These are phyloP conservation scores for Drosophila niveifrons DNA, from an alignment of 2,888 invertebrate species.

Conservation along the genomic window DNA sequence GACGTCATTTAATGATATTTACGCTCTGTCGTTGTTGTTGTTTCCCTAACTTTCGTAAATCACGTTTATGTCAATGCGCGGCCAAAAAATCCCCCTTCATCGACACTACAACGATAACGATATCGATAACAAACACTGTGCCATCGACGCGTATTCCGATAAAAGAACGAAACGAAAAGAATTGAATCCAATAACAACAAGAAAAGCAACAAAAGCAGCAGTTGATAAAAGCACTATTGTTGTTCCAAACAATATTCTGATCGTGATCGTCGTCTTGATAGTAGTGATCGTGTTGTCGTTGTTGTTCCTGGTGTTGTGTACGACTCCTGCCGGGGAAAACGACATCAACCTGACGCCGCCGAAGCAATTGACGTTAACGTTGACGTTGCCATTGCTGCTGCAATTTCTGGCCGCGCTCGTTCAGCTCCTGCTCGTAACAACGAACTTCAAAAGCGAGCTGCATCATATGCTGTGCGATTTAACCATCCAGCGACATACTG, in stretches of 20 bases:
- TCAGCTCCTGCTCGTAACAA: constrained; percentile 61
- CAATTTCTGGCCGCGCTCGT: constrained; percentile 61
- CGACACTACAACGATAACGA: constrained; percentile 7
- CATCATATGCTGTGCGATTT: constrained; percentile 84
- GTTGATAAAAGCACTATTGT: constrained; percentile 3
- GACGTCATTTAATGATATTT: constrained; percentile 36
- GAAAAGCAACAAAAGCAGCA: not conserved
- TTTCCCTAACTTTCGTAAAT: constrained; percentile 22
- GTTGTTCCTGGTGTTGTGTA: constrained; percentile 33
- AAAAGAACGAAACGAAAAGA: constrained; percentile 28
- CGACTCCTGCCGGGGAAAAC: constrained; percentile 46
- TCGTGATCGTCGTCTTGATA: constrained; percentile 2
- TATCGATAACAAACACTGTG: constrained; percentile 6
- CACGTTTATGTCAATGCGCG: constrained; percentile 27
- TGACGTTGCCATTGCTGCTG: constrained; percentile 48
- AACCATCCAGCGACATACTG: constrained; percentile 73
- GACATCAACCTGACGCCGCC: constrained; percentile 68
- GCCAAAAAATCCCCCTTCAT: constrained; percentile 9
- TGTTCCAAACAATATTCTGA: constrained; percentile 18
- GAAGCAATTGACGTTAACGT: constrained; percentile 60
- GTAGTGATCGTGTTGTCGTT: not conserved
- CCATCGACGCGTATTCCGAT: constrained; percentile 5
- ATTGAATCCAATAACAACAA: constrained; percentile 18
- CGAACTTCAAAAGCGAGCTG: constrained; percentile 65
- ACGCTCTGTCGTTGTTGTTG: constrained; percentile 41